Conservation (phyloP, 2,797 vertebrate species). For the Rhodeus uyekii region DNA sequence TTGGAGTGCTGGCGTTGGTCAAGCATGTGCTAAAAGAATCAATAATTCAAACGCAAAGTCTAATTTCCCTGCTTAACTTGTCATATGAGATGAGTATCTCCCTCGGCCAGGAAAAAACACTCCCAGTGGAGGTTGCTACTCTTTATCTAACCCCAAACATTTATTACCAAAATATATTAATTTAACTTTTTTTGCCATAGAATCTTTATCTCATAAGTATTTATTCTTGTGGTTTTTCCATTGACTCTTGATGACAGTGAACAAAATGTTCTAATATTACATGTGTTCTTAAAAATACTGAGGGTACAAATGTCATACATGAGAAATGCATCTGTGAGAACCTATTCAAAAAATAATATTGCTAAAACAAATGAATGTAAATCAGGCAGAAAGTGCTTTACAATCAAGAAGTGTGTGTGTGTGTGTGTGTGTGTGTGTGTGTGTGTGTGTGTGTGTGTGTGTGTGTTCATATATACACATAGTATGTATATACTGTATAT, state of each 20-base stretch:
- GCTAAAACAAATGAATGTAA: background rate
- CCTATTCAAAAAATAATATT: background rate
- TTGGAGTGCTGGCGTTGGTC: conserved; percentile 35
- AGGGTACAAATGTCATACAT: background rate
- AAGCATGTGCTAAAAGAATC: conserved; percentile 44
- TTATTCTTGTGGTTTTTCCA: background rate
- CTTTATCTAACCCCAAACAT: background rate
- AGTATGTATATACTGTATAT: too few relatives aligned
- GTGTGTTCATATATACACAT: too few relatives aligned
- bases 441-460: too few relatives aligned
- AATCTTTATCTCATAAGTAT: background rate
- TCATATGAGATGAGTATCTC: conserved; percentile 44
- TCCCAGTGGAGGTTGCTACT: background rate
- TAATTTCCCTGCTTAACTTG: conserved; percentile 50
- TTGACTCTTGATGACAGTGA: background rate
- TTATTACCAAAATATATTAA: conserved; percentile 11
- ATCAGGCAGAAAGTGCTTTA: background rate
- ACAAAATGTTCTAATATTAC: background rate
- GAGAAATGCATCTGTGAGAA: background rate
- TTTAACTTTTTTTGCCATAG: background rate
- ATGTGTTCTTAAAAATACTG: background rate
- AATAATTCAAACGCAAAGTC: conserved; percentile 56
- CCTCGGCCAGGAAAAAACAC: background rate
- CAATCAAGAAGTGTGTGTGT: background rate
- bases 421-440: too few relatives aligned